A percentile compares a stretch with the other conserved stretches of the same genome.
These are phyloP conservation scores for Corythaeola cristata DNA, from an alignment of 2,113 vertebrate species.

Conservation along the genomic window DNA sequence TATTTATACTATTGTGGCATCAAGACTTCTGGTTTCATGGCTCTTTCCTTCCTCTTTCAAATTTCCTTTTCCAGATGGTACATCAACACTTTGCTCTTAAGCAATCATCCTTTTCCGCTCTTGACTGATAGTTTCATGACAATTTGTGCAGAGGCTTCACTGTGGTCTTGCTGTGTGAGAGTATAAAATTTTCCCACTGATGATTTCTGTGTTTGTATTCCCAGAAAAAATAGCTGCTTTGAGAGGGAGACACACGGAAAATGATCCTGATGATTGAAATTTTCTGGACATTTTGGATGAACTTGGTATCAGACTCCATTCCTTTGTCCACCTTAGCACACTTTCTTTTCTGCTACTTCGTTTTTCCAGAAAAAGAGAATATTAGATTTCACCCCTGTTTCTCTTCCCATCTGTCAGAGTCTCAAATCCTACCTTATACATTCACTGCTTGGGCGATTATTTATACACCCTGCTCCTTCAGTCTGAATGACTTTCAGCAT, in stretches of 20 bases:
- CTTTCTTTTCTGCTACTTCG: neutral
- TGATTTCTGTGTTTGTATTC: neutral
- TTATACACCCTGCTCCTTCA: neutral
- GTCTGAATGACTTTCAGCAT: neutral
- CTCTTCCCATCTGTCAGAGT: neutral
- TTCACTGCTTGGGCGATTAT: neutral
- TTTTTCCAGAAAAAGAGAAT: neutral
- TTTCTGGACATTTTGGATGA: neutral
- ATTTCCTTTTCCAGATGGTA: neutral
- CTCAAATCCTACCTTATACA: neutral
- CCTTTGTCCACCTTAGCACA: neutral
- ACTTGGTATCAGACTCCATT: neutral
- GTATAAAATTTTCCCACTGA: neutral
- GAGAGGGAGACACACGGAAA: neutral
- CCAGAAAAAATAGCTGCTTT: neutral
- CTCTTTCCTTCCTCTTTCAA: neutral
- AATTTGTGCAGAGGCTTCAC: neutral
- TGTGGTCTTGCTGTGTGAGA: neutral
- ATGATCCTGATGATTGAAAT: neutral
- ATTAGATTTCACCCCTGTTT: neutral
- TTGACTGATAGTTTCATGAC: neutral
- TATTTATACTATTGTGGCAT: neutral
- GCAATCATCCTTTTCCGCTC: neutral
- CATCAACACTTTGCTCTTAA: neutral
- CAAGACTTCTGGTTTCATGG: neutral